These are phyloP conservation scores for Dreissena rostriformis DNA, from an alignment of 1,140 invertebrate genomes.

Conservation along the genomic window DNA sequence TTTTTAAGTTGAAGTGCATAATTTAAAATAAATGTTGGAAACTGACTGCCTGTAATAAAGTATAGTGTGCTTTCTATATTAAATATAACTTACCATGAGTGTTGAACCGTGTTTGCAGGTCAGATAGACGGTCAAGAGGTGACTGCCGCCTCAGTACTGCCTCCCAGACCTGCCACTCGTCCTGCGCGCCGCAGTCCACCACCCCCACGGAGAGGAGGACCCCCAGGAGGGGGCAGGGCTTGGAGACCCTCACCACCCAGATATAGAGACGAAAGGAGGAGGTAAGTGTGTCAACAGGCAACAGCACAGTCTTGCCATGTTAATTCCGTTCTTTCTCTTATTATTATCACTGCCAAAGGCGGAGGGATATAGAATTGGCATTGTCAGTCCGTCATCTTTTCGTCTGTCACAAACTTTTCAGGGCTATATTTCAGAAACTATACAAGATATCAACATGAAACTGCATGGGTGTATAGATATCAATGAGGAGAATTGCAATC, in stretches of 20 bases:
- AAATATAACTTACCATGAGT: too few species aligned
- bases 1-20: too few species aligned
- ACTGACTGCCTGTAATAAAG: too few species aligned
- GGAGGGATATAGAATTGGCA: neutral
- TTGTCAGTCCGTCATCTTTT: neutral
- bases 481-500: too few species aligned
- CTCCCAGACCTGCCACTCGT: slow-evolving; percentile 87
- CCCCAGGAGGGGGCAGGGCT: slow-evolving; percentile 78
- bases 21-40: too few species aligned
- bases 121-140: slow-evolving; percentile 94
- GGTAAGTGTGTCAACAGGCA: neutral
- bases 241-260: slow-evolving; percentile 81
- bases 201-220: slow-evolving; percentile 82
- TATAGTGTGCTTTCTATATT: too few species aligned
- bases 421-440: neutral
- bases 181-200: slow-evolving; percentile 81
- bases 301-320: neutral
- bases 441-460: neutral
- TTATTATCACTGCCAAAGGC: neutral
- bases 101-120: slow-evolving; percentile 67
- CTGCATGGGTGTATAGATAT: too few species aligned
- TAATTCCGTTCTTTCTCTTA: neutral
- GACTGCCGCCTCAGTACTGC: slow-evolving; percentile 93
- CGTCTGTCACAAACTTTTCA: neutral
- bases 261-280: slow-evolving; percentile 57